Evolutionary conservation across 2,888 invertebrate genomes (phyloP), one percentile per base, ranked within the genome.

Genomic region (Rhogogaster chlorosoma): DNA sequence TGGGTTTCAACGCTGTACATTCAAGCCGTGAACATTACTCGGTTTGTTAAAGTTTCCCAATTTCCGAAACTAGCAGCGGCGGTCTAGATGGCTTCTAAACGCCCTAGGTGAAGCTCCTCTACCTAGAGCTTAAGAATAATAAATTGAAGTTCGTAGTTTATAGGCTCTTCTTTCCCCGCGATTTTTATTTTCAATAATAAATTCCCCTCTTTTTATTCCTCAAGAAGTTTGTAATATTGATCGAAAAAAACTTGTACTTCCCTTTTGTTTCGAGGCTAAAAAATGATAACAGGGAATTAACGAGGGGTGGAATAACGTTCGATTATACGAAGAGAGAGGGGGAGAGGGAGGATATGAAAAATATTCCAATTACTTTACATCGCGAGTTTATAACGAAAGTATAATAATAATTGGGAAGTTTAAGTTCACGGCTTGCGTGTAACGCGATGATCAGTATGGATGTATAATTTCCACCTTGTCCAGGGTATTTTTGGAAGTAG

Each of bases 21-120:
- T 12, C 71, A 73, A 73, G 42, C 71, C 71, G 71, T 73, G 71
- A 73, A 73, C 71, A n/a, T 26, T 42, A 42, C 38, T 22, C 71
- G 71, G 26, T 22, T 42, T 42, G 22, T 73, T 38, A n/a, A n/a
- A n/a, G 18, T 38, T 67, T 67, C 32, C 32, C 67, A 26, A 67
- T 67, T 67, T 67, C 32, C 32, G 4, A 67, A 32, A 67, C 32
- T 18, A 67, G 32, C 32, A 67, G 2, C 18, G 53, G 67, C 32
- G 7, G 6, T 32, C 67, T 67, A 32, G 67, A 67, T 32, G 15
- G 67, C 18, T 67, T 67, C 32, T 32, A 32, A 15, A 67, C 12
- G 7, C 32, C 18, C 32, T 67, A 32, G 18, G 18, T 67, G 32
- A 67, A 67, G 18, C 18, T 67, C 32, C 67, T 32, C 6, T 67